Base-by-base conservation (phyloP, 1,140 invertebrate genomes). In the Sycophila sp. region DNA sequence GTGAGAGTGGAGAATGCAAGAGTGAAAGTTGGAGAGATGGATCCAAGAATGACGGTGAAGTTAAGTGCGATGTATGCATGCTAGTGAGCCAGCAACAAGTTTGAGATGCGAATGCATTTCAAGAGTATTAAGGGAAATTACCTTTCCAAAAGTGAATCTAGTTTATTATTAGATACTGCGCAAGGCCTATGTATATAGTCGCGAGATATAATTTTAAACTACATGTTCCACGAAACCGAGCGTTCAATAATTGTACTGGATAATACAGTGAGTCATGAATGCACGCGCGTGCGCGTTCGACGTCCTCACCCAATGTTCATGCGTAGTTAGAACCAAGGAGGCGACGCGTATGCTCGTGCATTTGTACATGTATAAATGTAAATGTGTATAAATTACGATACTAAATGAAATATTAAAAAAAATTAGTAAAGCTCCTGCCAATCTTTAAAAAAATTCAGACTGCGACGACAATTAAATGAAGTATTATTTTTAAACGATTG, bases 401-500 rank as follows among this genome's bases (percentile, higher is more conserved):
- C 49, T 56, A 49, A 59, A 72, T 51, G 26, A 62, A 70, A 67
- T 60, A 59, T 45, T n/a, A n/a, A 47, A 73, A 62, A 19, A 26
- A 36, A 70, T 68, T 67, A 65, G 40, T 19, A 19, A 73, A 64
- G 64, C 66, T 76, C 71, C 73, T 79, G 77, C 76, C 77, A 76
- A 75, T 77, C 71, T 65, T 73, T 60, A 45, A 59, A 45, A 74
- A 58, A 71, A 77, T 1, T 69, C 72, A 78, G 68, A 77, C 74
- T 78, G 71, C 74, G 74, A 76, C 72, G 74, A 78, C 74, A 76
- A 75, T 76, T 76, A 55, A 73, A 72, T 69, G 66, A 73, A 71
- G 67, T 74, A 76, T 69, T 73, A 65, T 28, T 73, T 64, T 69
- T 68, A 63, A 73, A 63, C 55, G 26, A 65, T 40, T 64, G 51